These are phyloP conservation scores for Polietes domitor DNA, from an alignment of 2,888 invertebrate genomes.

Conservation along the genomic window DNA sequence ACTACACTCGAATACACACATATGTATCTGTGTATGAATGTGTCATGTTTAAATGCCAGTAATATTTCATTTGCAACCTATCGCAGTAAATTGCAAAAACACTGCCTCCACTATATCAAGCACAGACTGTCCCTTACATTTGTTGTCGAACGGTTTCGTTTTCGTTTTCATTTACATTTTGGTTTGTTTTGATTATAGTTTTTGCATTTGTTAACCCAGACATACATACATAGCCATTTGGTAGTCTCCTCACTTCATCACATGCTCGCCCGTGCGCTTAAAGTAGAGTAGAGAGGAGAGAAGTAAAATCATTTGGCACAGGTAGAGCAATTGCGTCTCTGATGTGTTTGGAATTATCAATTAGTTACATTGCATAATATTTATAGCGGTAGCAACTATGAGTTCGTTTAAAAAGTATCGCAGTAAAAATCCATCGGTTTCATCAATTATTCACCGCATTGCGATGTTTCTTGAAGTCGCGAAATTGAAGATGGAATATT, in stretches of 20 bases:
- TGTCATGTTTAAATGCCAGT: conserved; percentile 33
- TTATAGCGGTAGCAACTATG: not conserved
- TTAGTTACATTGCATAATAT: conserved; percentile 39
- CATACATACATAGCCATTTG: conserved; percentile 63
- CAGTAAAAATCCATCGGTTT: not conserved
- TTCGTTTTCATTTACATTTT: conserved; percentile 61
- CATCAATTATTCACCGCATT: not conserved
- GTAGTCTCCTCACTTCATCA: conserved; percentile 59
- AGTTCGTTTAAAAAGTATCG: not conserved
- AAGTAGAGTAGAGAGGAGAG: conserved; percentile 44
- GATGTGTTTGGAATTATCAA: conserved; percentile 62
- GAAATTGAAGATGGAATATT: no score
- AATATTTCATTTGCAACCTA: conserved; percentile 22
- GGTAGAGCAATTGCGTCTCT: conserved; percentile 32
- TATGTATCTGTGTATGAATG: conserved; percentile 36
- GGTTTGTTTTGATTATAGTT: conserved; percentile 44
- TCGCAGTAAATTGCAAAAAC: conserved; percentile 27
- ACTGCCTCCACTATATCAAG: conserved; percentile 27
- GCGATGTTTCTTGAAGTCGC: not conserved
- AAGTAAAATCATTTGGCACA: conserved; percentile 45
- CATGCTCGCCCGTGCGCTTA: conserved; percentile 38
- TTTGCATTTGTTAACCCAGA: conserved; percentile 65
- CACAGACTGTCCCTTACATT: conserved; percentile 35
- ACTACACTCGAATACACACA: not conserved
- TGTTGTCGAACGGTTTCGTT: conserved; percentile 46